phyloP scores from a whole-genome alignment of 2,888 invertebrate species.

The Synanthedon vespiformis region DNA sequence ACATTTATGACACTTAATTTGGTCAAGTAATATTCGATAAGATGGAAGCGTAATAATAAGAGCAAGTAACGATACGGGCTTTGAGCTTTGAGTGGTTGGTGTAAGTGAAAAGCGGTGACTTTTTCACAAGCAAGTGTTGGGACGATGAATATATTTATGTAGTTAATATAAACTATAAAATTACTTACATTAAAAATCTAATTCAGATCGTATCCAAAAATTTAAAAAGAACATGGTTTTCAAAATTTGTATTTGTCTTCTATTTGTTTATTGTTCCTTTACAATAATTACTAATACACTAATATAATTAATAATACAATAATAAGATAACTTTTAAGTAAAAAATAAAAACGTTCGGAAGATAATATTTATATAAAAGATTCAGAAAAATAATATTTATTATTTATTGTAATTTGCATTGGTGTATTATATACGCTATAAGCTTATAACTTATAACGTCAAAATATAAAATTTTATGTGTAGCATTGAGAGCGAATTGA shows the following conservation, averaged over 20 bases:
- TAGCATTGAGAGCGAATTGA: constrained; percentile 38
- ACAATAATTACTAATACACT: too few species aligned
- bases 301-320: too few species aligned
- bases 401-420: too few species aligned
- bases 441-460: constrained; percentile 10
- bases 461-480: constrained; percentile 62
- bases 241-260: background rate
- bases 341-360: too few species aligned
- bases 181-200: background rate
- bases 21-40: constrained; percentile 36
- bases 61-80: constrained; percentile 43
- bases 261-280: too few species aligned
- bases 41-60: constrained; percentile 51
- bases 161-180: background rate
- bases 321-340: too few species aligned
- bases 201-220: background rate
- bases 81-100: constrained; percentile 25
- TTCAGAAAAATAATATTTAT: too few species aligned
- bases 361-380: too few species aligned
- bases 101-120: constrained; percentile 10
- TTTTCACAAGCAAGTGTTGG: background rate
- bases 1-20: constrained; percentile 66
- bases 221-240: background rate
- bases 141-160: too few species aligned
- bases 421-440: constrained; percentile 6